Evolutionary conservation across 2,113 vertebrate species (phyloP), one percentile per base, ranked within the genome.

Genomic region (Zosterops pallidus): DNA sequence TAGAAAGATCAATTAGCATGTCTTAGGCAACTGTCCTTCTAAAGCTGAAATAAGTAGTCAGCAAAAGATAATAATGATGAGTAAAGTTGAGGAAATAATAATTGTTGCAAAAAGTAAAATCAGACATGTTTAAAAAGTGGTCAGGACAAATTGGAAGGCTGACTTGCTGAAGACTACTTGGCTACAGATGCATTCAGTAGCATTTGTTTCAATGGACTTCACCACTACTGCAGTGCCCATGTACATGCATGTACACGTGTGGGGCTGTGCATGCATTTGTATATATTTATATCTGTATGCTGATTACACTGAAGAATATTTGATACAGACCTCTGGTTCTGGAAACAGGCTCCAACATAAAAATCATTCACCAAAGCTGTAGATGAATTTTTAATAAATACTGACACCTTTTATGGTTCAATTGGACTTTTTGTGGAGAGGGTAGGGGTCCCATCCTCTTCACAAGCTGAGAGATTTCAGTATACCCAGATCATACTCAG

Each of bases 161-260:
- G 41, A 29, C 11, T 83, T 79, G n/a, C 23, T 62, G n/a, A 44
- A 46, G 24, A 8, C 18, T 77, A 1, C 17, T 42, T 1, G 0
- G 70, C 26, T 69, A 44, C 25, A 35, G 29, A 29, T 5, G 2
- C 46, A 35, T 47, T 19, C 55, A 74, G 26, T 14, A 62, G 12
- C 21, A 22, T 46, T 78, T 82, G 22, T 75, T 88, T 57, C 37
- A 53, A 1, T 22, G 19, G 42, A 37, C 6, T 53, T 74, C 14
- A 33, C 44, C 52, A 23, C 24, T 57, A 5, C 13, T 74, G n/a
- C 56, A 41, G 5, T 8, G 20, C 19, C 57, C 10, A 18, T 0
- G 1, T 22, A 4, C 0, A 0, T 28, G 12, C 20, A 19, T 0
- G 0, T 35, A 24, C 3, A 0, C 1, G 1, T 9, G 11, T 13